Conservation (phyloP, 2,888 invertebrate genomes). For the Cantharis lateralis region DNA sequence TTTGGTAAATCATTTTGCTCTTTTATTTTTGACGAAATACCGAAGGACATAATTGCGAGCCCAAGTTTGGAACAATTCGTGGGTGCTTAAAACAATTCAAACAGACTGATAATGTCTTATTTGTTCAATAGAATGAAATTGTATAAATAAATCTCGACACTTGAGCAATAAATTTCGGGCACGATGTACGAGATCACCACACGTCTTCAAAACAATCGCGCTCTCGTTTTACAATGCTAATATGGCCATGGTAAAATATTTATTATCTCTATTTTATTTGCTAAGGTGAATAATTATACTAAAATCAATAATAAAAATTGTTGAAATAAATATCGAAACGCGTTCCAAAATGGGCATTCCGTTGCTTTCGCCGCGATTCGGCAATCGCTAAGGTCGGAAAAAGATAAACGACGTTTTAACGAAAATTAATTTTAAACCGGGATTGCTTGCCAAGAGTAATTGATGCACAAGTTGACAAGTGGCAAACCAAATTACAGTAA, state of each 20-base stretch:
- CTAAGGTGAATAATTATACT: background rate
- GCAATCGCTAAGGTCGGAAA: background rate
- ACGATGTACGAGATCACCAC: slow-evolving; percentile 15
- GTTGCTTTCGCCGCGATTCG: background rate
- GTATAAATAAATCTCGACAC: slow-evolving; percentile 22
- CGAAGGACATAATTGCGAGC: background rate
- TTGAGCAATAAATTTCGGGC: slow-evolving; percentile 21
- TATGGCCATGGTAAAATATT: slow-evolving; percentile 6
- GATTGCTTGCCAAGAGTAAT: background rate
- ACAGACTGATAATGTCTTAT: slow-evolving; percentile 16
- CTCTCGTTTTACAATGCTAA: slow-evolving; percentile 27
- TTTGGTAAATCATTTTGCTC: background rate
- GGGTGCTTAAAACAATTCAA: slow-evolving; percentile 4
- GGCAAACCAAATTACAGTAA: background rate
- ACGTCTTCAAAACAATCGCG: slow-evolving; percentile 28
- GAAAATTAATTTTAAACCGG: background rate
- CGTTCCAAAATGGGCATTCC: background rate
- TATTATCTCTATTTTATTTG: background rate
- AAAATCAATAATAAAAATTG: background rate
- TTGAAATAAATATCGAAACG: background rate
- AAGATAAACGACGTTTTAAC: background rate
- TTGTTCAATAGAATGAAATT: slow-evolving; percentile 22
- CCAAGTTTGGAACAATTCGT: background rate
- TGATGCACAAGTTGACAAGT: background rate
- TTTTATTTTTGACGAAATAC: background rate